Base-by-base conservation (phyloP, 2,888 invertebrate species). In the Formica aserva region DNA sequence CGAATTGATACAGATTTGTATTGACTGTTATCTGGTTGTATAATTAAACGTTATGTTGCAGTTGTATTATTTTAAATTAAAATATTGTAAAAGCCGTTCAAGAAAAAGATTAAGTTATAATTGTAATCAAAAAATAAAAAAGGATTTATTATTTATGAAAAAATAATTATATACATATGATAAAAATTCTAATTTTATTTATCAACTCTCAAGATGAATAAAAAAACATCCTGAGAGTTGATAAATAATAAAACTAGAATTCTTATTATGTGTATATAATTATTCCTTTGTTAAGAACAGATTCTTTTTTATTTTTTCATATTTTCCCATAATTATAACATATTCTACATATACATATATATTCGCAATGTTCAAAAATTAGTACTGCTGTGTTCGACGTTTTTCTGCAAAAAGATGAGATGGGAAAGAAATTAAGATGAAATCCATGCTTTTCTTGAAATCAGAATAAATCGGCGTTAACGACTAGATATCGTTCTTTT, bases 401-500 rank as follows among this genome's bases (percentile, higher is more conserved):
- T 41, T 38, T 6, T 48, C 29, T 45, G 32, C 26, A 29, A 65
- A 15, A 57, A 29, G 55, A 41, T n/a, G 13, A 15, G 1, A 41
- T 77, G 9, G n/a, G 13, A n/a, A 22, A 57, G 9, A 57, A 9
- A 65, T 76, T 13, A 52, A 66, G 52, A 55, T 66, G 26, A 77
- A 66, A 55, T 77, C 9, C 22, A 65, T 35, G 26, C 65, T 66
- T 22, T 52, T 2, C n/a, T 22, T 29, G 66, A 2, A 22, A 22
- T 22, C 41, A 11, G 35, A 45, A 35, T 62, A 60, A 60, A 35
- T 13, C 29, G n/a, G 41, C 60, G 32, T 71, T 69, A 80, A 80
- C 45, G 71, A 80, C 69, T 62, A 60, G 32, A 78, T 38, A 66
- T 75, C 75, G 66, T 78, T 57, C 71, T 32, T 60, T 77, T 74